Evolutionary conservation across 2,113 vertebrate genomes (phyloP), one percentile per base, ranked within the genome.

Genomic region (Phrynosoma platyrhinos): DNA sequence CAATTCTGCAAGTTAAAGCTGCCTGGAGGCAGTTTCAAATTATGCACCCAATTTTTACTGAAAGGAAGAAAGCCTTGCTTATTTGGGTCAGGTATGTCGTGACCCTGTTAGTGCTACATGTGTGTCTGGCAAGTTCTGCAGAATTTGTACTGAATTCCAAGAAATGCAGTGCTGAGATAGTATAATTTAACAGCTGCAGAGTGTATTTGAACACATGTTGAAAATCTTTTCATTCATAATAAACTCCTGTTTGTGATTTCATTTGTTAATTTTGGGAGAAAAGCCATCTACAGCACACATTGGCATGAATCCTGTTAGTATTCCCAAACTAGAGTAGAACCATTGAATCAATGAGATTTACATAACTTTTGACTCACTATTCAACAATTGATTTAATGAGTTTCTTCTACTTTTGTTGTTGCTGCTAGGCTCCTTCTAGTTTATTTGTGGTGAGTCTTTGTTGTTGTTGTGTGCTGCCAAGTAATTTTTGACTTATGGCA

Each of bases 101-200:
- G 36, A 81, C 47, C 83, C 32, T 10, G 1, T 74, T 85, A 82
- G 18, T 72, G 92, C 10, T 74, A 86, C 80, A 55, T 79, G 30
- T 84, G 30, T 81, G 69, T 90, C 77, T 94, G 91, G 87, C 87
- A 91, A 8, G 12, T 93, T 95, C 89, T 91, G 92, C 64, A 83
- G 91, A 94, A 92, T 92, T 71, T 93, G 68, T 90, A 92, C 68
- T 84, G 94, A 92, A 94, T 92, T 95, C 91, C 87, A 88, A 87
- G 75, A 95, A 88, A 86, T 91, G 90, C 55, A 90, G 91, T 91
- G 42, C 0, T 5, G 85, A 91, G 55, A 91, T 21, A 78, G 88
- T 9, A 9, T 72, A 83, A 62, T 9, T 0, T 82, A 87, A 89
- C 82, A 36, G 2, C 62, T 91, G 62, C 23, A 0, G 0, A 82